A percentile compares a stretch with the other conserved stretches of the same genome.
These are phyloP conservation scores for Pachyseris speciosa DNA, from an alignment of 64 coral and sea anemone species.

Conservation along the genomic window DNA sequence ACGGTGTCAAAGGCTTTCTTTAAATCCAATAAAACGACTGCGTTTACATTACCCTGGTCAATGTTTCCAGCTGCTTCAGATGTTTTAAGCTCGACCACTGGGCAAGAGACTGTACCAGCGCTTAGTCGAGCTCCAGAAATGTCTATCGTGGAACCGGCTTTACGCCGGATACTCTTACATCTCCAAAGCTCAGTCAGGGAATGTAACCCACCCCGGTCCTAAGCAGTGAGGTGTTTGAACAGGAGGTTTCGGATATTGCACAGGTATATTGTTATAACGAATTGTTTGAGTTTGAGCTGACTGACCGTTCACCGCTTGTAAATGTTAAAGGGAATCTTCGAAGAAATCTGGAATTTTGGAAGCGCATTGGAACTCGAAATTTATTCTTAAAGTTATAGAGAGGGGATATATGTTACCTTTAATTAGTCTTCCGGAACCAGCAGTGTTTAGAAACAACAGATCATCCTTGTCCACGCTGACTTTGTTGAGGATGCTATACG, in stretches of 20 bases:
- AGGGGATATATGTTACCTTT: slow-evolving; percentile 21
- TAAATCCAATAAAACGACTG: too few relatives aligned
- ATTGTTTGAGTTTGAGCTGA: background rate
- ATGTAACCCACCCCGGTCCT: background rate
- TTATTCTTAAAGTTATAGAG: slow-evolving; percentile 16
- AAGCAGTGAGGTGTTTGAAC: slow-evolving; percentile 6
- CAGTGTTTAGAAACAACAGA: slow-evolving; percentile 17
- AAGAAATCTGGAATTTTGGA: slow-evolving; percentile 34
- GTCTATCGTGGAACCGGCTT: background rate
- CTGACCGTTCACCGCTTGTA: background rate
- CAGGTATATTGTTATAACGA: background rate
- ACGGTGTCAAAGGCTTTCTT: too few relatives aligned
- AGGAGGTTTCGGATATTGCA: background rate
- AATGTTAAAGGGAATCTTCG: background rate
- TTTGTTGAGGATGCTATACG: slow-evolving; percentile 35
- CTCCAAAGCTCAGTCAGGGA: background rate
- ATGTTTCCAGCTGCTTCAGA: too few relatives aligned
- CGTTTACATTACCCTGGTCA: too few relatives aligned
- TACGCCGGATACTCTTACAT: background rate
- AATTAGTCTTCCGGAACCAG: background rate
- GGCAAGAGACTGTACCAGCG: background rate
- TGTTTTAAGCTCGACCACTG: background rate
- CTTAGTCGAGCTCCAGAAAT: background rate
- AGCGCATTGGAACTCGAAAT: background rate
- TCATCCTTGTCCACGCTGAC: background rate